Evolutionary conservation across 2,888 invertebrate genomes (phyloP), one percentile per base, ranked within the genome.

Genomic region (Diaperis boleti): DNA sequence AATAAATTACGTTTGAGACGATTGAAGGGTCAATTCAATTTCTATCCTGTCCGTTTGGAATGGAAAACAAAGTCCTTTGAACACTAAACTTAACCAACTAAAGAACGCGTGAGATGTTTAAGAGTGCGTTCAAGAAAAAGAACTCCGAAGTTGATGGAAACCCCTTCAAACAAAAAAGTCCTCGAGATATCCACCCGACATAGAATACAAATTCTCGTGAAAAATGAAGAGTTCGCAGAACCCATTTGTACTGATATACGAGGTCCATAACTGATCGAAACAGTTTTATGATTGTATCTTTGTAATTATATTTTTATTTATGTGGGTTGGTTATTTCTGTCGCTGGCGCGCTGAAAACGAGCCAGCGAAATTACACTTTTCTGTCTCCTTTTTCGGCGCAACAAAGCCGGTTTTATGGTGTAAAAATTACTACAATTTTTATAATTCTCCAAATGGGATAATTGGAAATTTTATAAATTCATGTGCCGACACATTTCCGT

Each of bases 261-360:
- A 50, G 56, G 59, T 44, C 60, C 55, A 50, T 49, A 39, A 56
- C 60, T 60, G 69, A 75, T 75, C 72, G 73, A 72, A 74, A 71
- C 74, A 71, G 70, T 73, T 74, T 72, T 72, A 71, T 71, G 75
- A 76, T 76, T 74, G 73, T 71, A 74, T 76, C 74, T 72, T 65
- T 70, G 74, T 76, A 76, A 76, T 75, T 76, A 72, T 73, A 74
- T 74, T 76, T 74, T 74, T 76, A 76, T 75, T 76, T 75, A 72
- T 74, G 73, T 74, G 67, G 67, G 62, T 64, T 10, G 14, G 57
- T 33, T 45, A 45, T 41, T 59, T 49, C 26, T 50, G 15, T 15
- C 45, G 35, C 37, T 44, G 39, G 13, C 35, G 22, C 22, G 50
- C 39, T 39, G 20, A 49, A 41, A 15, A 8, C 17, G 15, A 41